Evolutionary conservation across 2,797 vertebrate genomes (phyloP), one percentile per base, ranked within the genome.

Genomic region (Diglossa cyanea): DNA sequence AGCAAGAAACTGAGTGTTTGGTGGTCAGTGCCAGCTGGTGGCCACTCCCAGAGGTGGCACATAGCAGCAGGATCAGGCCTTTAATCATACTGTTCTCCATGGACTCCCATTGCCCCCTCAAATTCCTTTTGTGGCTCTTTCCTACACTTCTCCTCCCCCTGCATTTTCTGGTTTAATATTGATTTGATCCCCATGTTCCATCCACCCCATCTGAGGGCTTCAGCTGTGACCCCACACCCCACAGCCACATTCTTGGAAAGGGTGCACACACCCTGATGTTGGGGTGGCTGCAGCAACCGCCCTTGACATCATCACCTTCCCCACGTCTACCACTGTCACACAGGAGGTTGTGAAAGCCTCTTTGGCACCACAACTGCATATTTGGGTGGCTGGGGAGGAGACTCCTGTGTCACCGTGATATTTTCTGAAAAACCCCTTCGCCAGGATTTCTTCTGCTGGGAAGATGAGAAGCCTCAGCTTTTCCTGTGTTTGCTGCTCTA

Each of bases 281-380:
- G 42, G 40, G 31, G 65, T 87, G 88, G 67, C 88, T 87, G 65
- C 61, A 87, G 94, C 83, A 94, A 78, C 92, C 50, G 24, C 2
- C 7, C 48, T 31, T 81, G 73, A 91, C 91, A 75, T 95, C 94
- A 87, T 30, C 87, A 76, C 75, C 88, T 82, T 82, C 84, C 73
- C 78, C 58, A 58, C 10, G 0, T 85, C 79, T 26, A 8, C 78
- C 1, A 1, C 82, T 28, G 80, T 25, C 68, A 21, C 24, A 17
- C 75, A 44, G 63, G 66, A 86, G 45, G 73, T 97, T 97, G 74
- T 53, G 91, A 92, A 94, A 95, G 48, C 68, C 60, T 72, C 54
- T 17, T 35, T 66, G 84, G 67, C 84, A 40, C 61, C 10, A 2
- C 61, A 87, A 33, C 47, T 74, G 77, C 74, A 30, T 75, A 11